Evolutionary conservation across 2,797 vertebrate genomes (phyloP).

Genomic region (Xenops minutus): DNA sequence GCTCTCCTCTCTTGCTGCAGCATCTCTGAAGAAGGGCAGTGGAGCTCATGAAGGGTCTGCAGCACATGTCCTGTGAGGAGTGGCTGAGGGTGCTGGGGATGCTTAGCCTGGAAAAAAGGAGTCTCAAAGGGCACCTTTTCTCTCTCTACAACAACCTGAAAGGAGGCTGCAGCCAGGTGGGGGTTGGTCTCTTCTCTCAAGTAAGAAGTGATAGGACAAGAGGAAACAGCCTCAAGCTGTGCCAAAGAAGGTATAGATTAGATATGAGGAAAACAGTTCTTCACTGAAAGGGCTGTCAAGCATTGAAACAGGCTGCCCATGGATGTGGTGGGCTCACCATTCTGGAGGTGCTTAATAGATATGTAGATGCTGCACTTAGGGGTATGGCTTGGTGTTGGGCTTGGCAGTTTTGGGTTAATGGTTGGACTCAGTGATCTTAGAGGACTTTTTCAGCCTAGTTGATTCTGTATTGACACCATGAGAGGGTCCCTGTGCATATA

Average conservation of each 20-base stretch:
- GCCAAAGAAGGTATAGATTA: neutral
- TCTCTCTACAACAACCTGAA: neutral
- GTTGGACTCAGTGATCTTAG: neutral
- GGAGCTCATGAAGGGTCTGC: neutral
- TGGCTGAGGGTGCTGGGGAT: neutral
- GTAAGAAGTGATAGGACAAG: neutral
- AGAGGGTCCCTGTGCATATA: neutral
- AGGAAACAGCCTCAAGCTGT: neutral
- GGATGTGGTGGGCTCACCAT: neutral
- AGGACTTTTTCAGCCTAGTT: neutral
- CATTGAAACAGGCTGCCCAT: neutral
- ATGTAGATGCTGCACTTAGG: neutral
- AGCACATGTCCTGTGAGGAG: neutral
- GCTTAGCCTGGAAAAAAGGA: neutral
- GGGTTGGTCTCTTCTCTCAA: accelerated
- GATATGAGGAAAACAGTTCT: neutral
- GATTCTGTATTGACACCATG: neutral
- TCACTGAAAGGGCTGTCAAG: neutral
- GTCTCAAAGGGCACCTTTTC: neutral
- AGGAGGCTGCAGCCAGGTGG: neutral
- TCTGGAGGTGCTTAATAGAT: neutral
- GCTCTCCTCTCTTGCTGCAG: neutral
- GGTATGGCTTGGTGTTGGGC: neutral
- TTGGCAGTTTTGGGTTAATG: neutral
- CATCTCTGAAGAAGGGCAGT: neutral